Evolutionary conservation across 30 jellyfish, hydroid and myxozoan species (phyloP).

Genomic region (Cassiopea andromeda): DNA sequence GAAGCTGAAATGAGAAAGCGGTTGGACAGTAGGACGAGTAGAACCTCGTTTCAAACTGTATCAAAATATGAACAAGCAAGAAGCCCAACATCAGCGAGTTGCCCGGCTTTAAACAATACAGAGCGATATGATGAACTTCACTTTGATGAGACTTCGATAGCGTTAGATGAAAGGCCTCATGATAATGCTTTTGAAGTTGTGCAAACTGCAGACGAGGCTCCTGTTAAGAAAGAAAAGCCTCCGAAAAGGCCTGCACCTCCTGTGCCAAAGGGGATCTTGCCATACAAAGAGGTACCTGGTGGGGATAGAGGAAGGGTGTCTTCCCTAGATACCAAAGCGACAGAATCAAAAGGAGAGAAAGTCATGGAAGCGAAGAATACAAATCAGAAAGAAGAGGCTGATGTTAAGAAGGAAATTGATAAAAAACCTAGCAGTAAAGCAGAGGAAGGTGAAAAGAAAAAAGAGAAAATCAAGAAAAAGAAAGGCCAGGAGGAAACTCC

Average conservation of each 20-base stretch:
- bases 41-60: not conserved
- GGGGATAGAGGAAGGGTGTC: not conserved
- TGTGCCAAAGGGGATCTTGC: slow-evolving; percentile 48
- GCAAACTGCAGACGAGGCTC: not conserved
- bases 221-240: slow-evolving; percentile 48
- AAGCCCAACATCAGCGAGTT: slow-evolving; percentile 62
- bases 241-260: slow-evolving; percentile 76
- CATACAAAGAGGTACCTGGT: slow-evolving; percentile 25
- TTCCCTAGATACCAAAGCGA: not conserved
- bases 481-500: not conserved
- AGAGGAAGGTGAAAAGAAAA: not conserved
- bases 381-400: not conserved
- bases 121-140: not conserved
- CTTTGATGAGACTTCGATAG: not conserved
- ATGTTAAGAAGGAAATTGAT: not conserved
- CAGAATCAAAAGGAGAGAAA: not conserved
- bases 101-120: slow-evolving; percentile 31
- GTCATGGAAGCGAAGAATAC: not conserved
- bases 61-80: slow-evolving; percentile 3
- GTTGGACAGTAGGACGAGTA: slow-evolving; percentile 21
- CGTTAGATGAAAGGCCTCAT: not conserved
- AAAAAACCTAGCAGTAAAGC: not conserved
- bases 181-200: not conserved
- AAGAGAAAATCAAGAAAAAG: not conserved
- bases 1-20: slow-evolving; percentile 55